A percentile compares a stretch with the other conserved stretches of the same genome.
These are phyloP conservation scores for Acrocyrtus sp. DNA, from an alignment of 2,888 invertebrate species.

Conservation along the genomic window DNA sequence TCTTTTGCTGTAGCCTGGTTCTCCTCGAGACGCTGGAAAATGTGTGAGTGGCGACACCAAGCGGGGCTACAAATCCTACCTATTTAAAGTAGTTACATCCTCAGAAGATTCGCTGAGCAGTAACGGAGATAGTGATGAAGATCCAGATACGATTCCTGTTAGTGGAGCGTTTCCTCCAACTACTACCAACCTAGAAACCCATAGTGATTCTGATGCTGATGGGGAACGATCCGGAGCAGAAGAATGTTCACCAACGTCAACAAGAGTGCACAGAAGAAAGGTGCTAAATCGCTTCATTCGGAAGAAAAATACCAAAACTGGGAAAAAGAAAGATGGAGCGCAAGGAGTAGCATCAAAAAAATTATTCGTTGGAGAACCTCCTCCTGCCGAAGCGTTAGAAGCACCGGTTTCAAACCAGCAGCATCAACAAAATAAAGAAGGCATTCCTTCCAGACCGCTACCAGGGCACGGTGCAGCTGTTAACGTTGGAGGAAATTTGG, in stretches of 20 bases:
- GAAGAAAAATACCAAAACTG: constrained; percentile 66
- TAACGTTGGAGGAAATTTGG: constrained; percentile 4
- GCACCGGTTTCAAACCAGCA: neutral
- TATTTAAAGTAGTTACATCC: constrained; percentile 49
- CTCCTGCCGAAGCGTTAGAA: neutral
- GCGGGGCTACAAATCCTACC: constrained; percentile 36
- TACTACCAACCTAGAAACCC: constrained; percentile 61
- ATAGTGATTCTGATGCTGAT: constrained; percentile 67
- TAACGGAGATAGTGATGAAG: constrained; percentile 43
- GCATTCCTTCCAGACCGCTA: neutral
- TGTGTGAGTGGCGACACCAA: constrained; percentile 7
- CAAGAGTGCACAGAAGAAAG: constrained; percentile 65
- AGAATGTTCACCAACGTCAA: constrained; percentile 52
- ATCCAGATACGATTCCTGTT: constrained; percentile 52
- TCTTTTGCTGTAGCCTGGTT: constrained; percentile 18
- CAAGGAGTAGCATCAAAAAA: constrained; percentile 4
- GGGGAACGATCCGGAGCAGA: constrained; percentile 68
- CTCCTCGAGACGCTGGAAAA: constrained; percentile 22
- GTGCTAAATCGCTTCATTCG: constrained; percentile 67
- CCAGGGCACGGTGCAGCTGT: neutral
- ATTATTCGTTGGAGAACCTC: neutral
- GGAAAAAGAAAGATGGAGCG: constrained; percentile 8
- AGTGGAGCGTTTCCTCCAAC: constrained; percentile 40
- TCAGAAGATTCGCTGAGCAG: constrained; percentile 60
- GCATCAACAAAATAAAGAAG: neutral